A percentile compares a stretch with the other conserved stretches of the same genome.
phyloP scores from a whole-genome alignment of 2,113 vertebrate species.

The Capra hircus region DNA sequence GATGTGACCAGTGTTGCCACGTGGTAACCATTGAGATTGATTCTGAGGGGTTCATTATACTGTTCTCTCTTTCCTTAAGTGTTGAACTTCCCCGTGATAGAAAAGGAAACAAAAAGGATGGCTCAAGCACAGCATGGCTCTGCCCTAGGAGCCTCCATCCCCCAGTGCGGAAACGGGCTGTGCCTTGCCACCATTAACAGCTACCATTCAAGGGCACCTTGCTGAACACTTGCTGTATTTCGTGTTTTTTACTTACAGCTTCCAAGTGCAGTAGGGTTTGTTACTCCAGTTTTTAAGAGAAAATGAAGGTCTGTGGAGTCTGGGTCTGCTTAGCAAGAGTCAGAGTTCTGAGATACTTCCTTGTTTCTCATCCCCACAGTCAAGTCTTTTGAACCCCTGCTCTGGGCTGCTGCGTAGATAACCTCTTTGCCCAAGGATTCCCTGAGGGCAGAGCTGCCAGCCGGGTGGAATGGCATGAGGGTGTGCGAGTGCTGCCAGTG shows the following conservation, averaged over 20 bases:
- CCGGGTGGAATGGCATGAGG: not conserved
- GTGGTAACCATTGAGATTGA: not conserved
- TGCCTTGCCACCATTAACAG: not conserved
- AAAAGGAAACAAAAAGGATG: not conserved
- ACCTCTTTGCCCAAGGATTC: not conserved
- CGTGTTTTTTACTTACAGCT: not conserved
- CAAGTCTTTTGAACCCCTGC: not conserved
- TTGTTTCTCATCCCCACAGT: not conserved
- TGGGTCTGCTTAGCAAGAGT: not conserved
- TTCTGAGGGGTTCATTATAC: not conserved
- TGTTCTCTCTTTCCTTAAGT: not conserved
- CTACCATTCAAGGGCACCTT: not conserved
- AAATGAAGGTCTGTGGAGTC: not conserved
- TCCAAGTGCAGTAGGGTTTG: not conserved
- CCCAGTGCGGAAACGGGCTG: not conserved
- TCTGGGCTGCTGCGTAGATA: not conserved
- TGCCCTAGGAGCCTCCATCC: not conserved
- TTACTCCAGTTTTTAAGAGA: not conserved
- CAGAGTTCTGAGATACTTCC: not conserved
- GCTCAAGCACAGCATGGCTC: too few relatives aligned
- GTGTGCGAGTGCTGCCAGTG: not conserved
- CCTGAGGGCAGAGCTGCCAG: not conserved
- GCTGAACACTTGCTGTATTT: not conserved
- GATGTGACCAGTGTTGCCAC: not conserved
- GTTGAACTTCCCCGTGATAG: not conserved